Evolutionary conservation across 2,113 vertebrate genomes (phyloP), one percentile per base, ranked within the genome.

Genomic region (Verasper variegatus): DNA sequence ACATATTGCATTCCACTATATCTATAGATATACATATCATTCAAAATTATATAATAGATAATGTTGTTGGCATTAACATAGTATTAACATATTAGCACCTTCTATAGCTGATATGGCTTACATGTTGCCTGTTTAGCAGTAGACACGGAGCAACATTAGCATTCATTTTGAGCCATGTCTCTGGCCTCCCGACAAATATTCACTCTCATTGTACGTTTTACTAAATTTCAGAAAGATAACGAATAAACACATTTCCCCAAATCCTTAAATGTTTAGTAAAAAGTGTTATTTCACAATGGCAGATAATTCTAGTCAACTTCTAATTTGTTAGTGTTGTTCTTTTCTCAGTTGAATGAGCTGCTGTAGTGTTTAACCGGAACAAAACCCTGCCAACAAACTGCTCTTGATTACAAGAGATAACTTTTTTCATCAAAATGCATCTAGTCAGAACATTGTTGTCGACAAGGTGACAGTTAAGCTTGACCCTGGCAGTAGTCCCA

Each of bases 401-500:
- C 8, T 40, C 8, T 60, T 13, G 21, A 64, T 49, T 55, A 23
- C 47, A 65, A 2, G 6, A 20, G 3, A 3, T 31, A 14, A 9
- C 18, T 12, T 27, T 23, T 13, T 21, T 21, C 40, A 9, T 58
- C 3, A 52, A 47, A 49, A 49, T 51, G 3, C 12, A 71, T 15
- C 27, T 61, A 24, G 45, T 80, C 67, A 70, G 58, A 81, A 76
- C 35, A 68, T 42, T 45, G 56, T 26, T 79, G 0, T n/a, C 2
- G 2, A 54, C 51, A 54, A 54, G 63, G 49, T 21, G 8, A 78
- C 75, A 76, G 85, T 47, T 89, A 84, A 84, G 82, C 88, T 82
- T 55, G 66, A 81, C 56, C 75, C 84, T 88, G 87, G 85, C 81
- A 31, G 24, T 15, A 13, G 15, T 75, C 80, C 82, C 56, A 79